These are phyloP conservation scores for Calycopis cecrops DNA, from an alignment of 1,140 invertebrate species.

Conservation along the genomic window DNA sequence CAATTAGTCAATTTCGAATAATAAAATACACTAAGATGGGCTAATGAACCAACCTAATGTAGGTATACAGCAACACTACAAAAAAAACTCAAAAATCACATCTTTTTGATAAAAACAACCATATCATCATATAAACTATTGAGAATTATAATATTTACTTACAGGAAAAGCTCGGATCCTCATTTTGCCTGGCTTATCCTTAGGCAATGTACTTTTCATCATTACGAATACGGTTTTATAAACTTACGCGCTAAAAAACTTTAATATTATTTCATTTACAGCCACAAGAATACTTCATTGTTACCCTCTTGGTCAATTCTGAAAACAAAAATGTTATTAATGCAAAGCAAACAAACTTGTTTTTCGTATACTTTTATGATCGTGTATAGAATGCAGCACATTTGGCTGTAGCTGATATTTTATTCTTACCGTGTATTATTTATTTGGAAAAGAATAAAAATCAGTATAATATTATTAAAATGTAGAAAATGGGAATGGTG, in stretches of 20 bases:
- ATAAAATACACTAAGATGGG: too few species aligned
- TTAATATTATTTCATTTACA: slow-evolving; percentile 54
- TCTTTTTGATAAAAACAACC: too few species aligned
- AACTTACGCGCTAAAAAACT: slow-evolving; percentile 39
- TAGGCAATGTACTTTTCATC: slow-evolving; percentile 85
- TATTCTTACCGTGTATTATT: neutral
- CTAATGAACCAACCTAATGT: too few species aligned
- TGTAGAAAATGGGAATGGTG: slow-evolving; percentile 12
- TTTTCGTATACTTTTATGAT: neutral
- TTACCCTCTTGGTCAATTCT: slow-evolving; percentile 59
- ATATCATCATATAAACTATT: neutral
- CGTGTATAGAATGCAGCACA: too few species aligned
- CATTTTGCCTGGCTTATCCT: slow-evolving; percentile 96
- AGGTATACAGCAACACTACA: too few species aligned
- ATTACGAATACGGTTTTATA: slow-evolving; percentile 53
- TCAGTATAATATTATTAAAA: slow-evolving; percentile 2
- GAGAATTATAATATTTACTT: slow-evolving; percentile 64
- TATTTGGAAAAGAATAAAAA: neutral
- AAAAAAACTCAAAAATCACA: too few species aligned
- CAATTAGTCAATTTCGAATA: too few species aligned
- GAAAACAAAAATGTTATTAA: slow-evolving; percentile 42
- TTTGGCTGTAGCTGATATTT: too few species aligned
- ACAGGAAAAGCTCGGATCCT: slow-evolving; percentile 97
- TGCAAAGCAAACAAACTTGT: slow-evolving; percentile 8
- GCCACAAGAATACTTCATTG: slow-evolving; percentile 56